Base-by-base conservation (phyloP, 2,888 invertebrate genomes). In the Agrochola circellaris region DNA sequence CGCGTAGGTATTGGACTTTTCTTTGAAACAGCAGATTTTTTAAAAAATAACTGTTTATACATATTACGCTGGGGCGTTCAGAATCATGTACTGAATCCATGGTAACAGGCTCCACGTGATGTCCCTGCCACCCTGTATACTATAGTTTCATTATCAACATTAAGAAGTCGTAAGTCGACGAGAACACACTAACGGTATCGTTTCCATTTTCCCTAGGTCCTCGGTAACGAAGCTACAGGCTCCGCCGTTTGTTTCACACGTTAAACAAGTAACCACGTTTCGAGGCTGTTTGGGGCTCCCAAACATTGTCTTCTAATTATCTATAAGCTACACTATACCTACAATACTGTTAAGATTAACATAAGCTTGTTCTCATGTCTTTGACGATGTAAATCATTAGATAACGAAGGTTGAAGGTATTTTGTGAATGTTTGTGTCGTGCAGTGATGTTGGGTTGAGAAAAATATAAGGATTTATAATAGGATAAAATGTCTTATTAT, bases 221-320 rank as follows among this genome's bases (percentile, higher is more conserved):
- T 34, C 58, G 80, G 73, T 66, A 58, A 87, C 85, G 85, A 84
- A 87, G 85, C 83, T 78, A 79, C 81, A 73, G 75, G 75, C 75
- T 75, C 60, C 54, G 70, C 88, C 88, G 88, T 91, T 91, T 91
- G 90, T 89, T 90, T 88, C 90, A 86, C 90, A 88, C 87, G 87
- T 89, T 89, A 90, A 89, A 89, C 90, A 89, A 83, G 75, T 80
- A 83, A 90, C 89, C 89, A 75, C 87, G 82, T 81, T 86, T 75
- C 79, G 74, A 81, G 84, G 81, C 83, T 86, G 83, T 85, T 84
- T 84, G 70, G 73, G 77, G 74, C 71, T 80, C 79, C 76, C 74
- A 65, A 75, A 75, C 82, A 71, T 56, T 71, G 76, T 82, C 71
- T 75, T 73, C 72, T 85, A 78, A 88, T 82, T 84, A 87, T 88